Conservation (phyloP, 2,113 vertebrate genomes). For the Bufo gargarizans region DNA sequence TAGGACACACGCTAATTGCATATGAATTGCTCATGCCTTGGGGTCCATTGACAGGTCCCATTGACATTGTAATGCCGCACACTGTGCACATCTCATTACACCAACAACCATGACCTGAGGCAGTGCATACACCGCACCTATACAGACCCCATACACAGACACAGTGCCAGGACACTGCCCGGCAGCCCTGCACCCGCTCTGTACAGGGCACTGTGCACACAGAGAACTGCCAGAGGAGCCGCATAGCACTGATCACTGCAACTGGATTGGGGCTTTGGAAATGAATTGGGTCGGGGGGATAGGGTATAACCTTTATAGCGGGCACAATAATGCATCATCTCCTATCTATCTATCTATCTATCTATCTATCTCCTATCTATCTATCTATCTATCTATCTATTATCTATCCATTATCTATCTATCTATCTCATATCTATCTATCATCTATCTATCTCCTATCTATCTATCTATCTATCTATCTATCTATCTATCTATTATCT, state of each 20-base stretch:
- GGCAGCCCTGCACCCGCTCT: background rate
- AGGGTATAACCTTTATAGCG: too few relatives aligned
- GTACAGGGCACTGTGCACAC: background rate
- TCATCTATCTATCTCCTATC: constrained; percentile 4
- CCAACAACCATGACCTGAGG: background rate
- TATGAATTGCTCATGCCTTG: background rate
- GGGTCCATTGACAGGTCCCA: background rate
- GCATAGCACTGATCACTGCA: too few relatives aligned
- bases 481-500: background rate
- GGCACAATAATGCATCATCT: background rate
- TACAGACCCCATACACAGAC: background rate
- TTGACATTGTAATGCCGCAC: background rate
- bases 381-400: background rate
- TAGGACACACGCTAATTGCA: background rate
- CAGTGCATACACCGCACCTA: background rate
- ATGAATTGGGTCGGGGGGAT: too few relatives aligned
- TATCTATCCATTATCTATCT: background rate
- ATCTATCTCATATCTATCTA: background rate
- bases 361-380: background rate
- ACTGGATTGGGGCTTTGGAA: too few relatives aligned
- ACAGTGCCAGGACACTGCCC: background rate
- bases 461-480: constrained; percentile 6
- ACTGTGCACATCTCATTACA: background rate
- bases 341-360: background rate
- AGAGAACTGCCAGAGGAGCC: background rate